Conservation (phyloP, 1,140 invertebrate species). For the Orussus abietinus region DNA sequence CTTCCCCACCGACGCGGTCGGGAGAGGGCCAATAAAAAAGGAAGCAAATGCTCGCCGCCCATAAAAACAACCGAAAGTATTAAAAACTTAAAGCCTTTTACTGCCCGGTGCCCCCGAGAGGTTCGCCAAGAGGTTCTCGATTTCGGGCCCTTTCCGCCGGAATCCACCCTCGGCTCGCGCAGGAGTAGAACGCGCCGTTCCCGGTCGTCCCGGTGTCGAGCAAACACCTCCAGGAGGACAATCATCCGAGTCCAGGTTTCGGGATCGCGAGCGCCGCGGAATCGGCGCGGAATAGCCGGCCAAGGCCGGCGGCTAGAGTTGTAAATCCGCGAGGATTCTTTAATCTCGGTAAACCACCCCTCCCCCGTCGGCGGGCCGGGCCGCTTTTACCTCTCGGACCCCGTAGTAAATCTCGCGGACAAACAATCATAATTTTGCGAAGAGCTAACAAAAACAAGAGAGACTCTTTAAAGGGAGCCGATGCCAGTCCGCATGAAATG, state of each 20-base stretch:
- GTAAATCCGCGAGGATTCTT: conserved; percentile 39
- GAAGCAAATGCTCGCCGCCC: conserved; percentile 42
- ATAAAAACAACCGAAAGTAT: conserved; percentile 54
- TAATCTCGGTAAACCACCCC: conserved; percentile 38
- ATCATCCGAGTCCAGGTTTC: too few species aligned
- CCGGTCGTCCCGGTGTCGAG: too few species aligned
- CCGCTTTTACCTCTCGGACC: conserved; percentile 24
- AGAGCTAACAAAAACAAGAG: conserved; percentile 47
- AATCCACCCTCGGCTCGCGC: too few species aligned
- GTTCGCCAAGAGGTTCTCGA: too few species aligned
- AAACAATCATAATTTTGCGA: conserved; percentile 54
- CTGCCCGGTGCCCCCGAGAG: too few species aligned
- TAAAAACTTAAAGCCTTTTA: conserved; percentile 38
- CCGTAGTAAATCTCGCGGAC: conserved; percentile 48
- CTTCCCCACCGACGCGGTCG: conserved; percentile 13
- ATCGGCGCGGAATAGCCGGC: too few species aligned
- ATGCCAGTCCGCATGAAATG: conserved; percentile 46
- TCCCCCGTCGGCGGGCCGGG: conserved; percentile 9
- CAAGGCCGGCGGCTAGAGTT: conserved; percentile 24
- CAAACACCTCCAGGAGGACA: too few species aligned
- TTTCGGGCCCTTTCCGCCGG: too few species aligned
- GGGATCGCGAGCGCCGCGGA: too few species aligned
- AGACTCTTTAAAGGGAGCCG: conserved; percentile 45
- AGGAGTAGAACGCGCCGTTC: too few species aligned
- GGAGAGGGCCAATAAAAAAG: conserved; percentile 33